Percentiles rank a stretch among this genome's conserved stretches.
phyloP scores from a whole-genome alignment of 2,888 invertebrate genomes.

The Tubulanus polymorphus region DNA sequence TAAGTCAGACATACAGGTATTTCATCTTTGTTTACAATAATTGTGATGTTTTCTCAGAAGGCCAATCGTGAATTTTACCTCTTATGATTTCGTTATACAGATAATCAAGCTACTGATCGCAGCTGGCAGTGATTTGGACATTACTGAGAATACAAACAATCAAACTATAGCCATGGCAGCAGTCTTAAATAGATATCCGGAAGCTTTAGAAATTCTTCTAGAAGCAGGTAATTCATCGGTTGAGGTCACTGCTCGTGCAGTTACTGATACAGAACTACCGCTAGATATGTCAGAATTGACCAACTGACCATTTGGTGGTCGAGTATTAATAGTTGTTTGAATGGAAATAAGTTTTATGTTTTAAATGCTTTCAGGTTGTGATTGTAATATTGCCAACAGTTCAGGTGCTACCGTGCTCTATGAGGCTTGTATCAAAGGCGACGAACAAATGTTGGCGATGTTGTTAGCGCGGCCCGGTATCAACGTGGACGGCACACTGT shows the following conservation, averaged over 20 bases:
- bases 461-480: conserved; percentile 31
- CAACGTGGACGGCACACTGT: conserved; percentile 23
- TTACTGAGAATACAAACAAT: conserved; percentile 25
- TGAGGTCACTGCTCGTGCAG: neutral
- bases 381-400: conserved; percentile 33
- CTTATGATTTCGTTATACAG: conserved; percentile 21
- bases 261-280: neutral
- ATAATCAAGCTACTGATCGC: conserved; percentile 35
- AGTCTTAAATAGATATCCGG: conserved; percentile 32
- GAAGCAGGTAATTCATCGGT: conserved; percentile 33
- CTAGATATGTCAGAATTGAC: too few relatives aligned
- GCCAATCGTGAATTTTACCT: neutral
- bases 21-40: neutral
- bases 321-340: too few relatives aligned
- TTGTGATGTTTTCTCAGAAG: neutral
- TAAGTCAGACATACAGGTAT: conserved; percentile 30
- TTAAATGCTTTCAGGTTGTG: conserved; percentile 45
- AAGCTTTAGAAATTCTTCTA: conserved; percentile 38
- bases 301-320: too few relatives aligned
- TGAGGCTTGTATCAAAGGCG: conserved; percentile 42
- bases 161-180: conserved; percentile 39
- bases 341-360: too few relatives aligned
- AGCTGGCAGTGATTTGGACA: conserved; percentile 36
- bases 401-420: conserved; percentile 38
- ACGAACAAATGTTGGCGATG: conserved; percentile 30